Conservation (phyloP, 1,140 invertebrate species). For the Rhopalosiphum maidis region DNA sequence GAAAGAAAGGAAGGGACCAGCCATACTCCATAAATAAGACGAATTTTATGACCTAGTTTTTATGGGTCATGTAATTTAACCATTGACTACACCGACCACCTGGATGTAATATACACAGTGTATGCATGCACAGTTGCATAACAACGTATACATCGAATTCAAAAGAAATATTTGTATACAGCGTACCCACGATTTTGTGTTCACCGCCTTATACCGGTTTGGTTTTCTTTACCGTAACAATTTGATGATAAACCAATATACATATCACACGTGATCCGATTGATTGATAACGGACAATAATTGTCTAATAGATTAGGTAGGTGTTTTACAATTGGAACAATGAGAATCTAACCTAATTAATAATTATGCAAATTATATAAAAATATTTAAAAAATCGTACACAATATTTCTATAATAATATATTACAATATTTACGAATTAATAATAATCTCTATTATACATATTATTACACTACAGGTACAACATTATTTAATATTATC, state of each 20-base stretch:
- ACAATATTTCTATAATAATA: background rate
- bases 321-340: background rate
- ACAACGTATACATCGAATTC: background rate
- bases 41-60: constrained; percentile 52
- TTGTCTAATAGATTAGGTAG: background rate
- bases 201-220: background rate
- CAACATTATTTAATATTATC: too few relatives aligned
- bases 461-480: background rate
- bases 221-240: background rate
- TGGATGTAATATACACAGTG: constrained; percentile 3
- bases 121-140: background rate
- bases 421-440: too few relatives aligned
- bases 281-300: background rate
- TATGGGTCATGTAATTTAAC: background rate
- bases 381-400: background rate
- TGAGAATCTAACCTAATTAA: background rate
- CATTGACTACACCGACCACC: background rate
- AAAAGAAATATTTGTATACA: background rate
- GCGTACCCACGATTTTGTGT: background rate
- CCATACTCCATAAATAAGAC: background rate
- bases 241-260: background rate
- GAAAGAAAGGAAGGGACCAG: constrained; percentile 14
- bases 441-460: background rate
- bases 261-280: background rate
- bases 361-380: background rate